Evolutionary conservation across 2,113 vertebrate genomes (phyloP).

Genomic region (Ptyas mucosa): DNA sequence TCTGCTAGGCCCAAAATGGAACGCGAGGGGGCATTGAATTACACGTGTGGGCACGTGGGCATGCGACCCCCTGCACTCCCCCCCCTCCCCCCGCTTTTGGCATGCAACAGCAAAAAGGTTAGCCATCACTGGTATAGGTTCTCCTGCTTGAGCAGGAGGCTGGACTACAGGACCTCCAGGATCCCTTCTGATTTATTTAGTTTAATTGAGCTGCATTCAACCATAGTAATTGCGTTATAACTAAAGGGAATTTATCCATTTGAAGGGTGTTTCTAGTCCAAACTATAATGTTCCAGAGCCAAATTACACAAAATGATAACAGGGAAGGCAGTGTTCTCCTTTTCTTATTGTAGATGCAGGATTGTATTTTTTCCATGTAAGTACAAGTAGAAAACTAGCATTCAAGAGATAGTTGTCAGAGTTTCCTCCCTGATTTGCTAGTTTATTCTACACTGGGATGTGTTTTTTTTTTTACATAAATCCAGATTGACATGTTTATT

Average conservation of each 20-base stretch:
- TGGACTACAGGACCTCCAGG: too few relatives aligned
- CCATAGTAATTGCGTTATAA: neutral
- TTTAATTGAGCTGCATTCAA: neutral
- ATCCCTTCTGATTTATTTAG: too few relatives aligned
- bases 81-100: too few relatives aligned
- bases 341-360: too few relatives aligned
- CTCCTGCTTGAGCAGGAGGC: too few relatives aligned
- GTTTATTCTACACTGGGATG: neutral
- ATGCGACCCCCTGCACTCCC: too few relatives aligned
- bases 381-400: neutral
- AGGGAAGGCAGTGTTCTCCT: too few relatives aligned
- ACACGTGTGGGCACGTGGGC: too few relatives aligned
- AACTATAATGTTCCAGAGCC: neutral
- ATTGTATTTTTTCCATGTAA: neutral
- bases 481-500: neutral
- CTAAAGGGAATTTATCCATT: neutral
- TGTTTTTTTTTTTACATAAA: neutral
- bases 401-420: too few relatives aligned
- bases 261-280: neutral
- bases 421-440: neutral
- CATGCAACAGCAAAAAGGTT: too few relatives aligned
- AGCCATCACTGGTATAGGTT: neutral
- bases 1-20: too few relatives aligned
- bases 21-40: too few relatives aligned
- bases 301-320: neutral